phyloP scores from a whole-genome alignment of 2,113 vertebrate species.

The Brienomyrus brachyistius region DNA sequence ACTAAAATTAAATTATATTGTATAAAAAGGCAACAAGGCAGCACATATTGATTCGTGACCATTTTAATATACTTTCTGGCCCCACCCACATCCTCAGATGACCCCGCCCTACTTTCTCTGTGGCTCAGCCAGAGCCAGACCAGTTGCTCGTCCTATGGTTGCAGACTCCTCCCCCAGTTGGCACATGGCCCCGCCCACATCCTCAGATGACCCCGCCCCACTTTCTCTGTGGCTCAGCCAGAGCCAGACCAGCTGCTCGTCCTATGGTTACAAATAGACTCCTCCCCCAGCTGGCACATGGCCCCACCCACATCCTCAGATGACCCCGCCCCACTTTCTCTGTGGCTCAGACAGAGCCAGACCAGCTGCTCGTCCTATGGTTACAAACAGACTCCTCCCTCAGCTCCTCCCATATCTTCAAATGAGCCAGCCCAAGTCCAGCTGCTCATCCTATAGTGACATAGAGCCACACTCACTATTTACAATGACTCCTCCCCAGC shows the following conservation, averaged over 20 bases:
- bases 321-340: not conserved
- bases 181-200: not conserved
- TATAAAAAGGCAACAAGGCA: not conserved
- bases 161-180: not conserved
- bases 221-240: no score
- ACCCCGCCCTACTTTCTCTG: not conserved
- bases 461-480: not conserved
- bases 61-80: not conserved
- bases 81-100: not conserved
- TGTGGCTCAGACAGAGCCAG: no score
- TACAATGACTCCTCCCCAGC: no score
- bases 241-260: not conserved
- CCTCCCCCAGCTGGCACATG: not conserved
- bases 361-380: not conserved
- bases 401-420: no score
- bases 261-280: not conserved
- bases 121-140: not conserved
- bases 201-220: not conserved
- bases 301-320: not conserved
- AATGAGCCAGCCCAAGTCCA: not conserved
- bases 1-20: not conserved
- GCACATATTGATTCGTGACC: not conserved
- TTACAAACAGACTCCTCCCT: not conserved
- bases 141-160: not conserved
- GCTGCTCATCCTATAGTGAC: not conserved